Evolutionary conservation across 2,113 vertebrate species (phyloP).

Genomic region (Platichthys flesus): DNA sequence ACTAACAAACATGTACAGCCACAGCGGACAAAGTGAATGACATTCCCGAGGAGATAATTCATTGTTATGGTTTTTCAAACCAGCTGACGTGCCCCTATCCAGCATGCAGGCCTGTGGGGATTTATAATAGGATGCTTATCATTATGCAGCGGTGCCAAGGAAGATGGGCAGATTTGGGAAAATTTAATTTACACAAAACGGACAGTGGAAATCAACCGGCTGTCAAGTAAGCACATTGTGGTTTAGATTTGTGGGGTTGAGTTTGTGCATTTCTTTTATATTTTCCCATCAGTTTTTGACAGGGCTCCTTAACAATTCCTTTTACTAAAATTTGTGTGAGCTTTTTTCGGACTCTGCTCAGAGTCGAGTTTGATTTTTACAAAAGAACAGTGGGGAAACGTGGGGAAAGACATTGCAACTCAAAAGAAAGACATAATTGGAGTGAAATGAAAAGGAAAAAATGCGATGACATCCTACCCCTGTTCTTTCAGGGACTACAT

Average conservation of each 20-base stretch:
- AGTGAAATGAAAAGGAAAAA: constrained; percentile 13
- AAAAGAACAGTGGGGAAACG: neutral
- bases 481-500: constrained; percentile 18
- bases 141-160: constrained; percentile 40
- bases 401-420: neutral
- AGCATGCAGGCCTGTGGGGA: constrained; percentile 25
- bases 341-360: neutral
- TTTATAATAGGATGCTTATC: constrained; percentile 60
- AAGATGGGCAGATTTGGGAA: constrained; percentile 50
- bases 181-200: constrained; percentile 54
- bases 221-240: constrained; percentile 35
- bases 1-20: constrained; percentile 19
- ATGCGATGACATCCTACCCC: neutral
- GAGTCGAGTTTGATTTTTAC: constrained; percentile 21
- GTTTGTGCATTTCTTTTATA: neutral
- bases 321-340: neutral
- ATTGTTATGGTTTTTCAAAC: constrained; percentile 54
- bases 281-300: constrained; percentile 24
- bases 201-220: constrained; percentile 30
- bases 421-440: constrained; percentile 15
- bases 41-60: constrained; percentile 53
- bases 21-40: constrained; percentile 28
- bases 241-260: neutral
- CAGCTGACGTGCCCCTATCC: constrained; percentile 52
- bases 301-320: constrained; percentile 11